Evolutionary conservation across 2,797 vertebrate genomes (phyloP).

Genomic region (Steatocranus sp.): DNA sequence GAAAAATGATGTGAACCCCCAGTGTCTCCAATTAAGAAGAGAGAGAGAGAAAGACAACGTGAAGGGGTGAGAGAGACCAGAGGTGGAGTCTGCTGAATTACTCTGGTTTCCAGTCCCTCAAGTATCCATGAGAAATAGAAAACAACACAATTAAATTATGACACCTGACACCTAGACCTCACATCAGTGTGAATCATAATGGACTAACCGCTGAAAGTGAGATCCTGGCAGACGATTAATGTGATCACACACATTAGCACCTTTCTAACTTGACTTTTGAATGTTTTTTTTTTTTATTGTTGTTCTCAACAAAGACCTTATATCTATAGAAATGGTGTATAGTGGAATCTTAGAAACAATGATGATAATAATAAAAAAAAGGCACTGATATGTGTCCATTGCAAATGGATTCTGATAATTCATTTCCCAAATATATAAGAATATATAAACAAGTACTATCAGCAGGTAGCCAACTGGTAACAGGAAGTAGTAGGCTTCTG

Average conservation of each 20-base stretch:
- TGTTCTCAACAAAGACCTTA: constrained; percentile 33
- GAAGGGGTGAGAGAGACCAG: constrained; percentile 29
- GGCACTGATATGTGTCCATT: not conserved
- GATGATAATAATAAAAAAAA: not conserved
- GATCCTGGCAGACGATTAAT: constrained; percentile 78
- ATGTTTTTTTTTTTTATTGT: constrained; percentile 23
- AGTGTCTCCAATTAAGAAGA: constrained; percentile 78
- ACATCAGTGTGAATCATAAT: constrained; percentile 79
- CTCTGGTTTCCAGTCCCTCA: constrained; percentile 61
- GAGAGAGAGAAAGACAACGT: constrained; percentile 36
- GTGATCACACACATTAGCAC: constrained; percentile 76
- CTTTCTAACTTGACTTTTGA: constrained; percentile 57
- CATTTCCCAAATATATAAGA: not conserved
- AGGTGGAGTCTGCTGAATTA: constrained; percentile 60
- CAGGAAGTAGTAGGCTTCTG: not conserved
- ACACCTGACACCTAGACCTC: constrained; percentile 82
- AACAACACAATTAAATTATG: constrained; percentile 85
- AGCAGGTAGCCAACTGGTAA: not conserved
- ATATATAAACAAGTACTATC: not conserved
- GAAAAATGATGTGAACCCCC: constrained; percentile 77
- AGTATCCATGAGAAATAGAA: constrained; percentile 74
- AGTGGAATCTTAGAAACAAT: not conserved
- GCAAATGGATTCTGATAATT: not conserved
- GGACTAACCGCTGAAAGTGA: constrained; percentile 75
- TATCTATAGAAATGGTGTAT: constrained; percentile 2